Base-by-base conservation (phyloP, 2,113 vertebrate species). In the Oreochromis spilurus region DNA sequence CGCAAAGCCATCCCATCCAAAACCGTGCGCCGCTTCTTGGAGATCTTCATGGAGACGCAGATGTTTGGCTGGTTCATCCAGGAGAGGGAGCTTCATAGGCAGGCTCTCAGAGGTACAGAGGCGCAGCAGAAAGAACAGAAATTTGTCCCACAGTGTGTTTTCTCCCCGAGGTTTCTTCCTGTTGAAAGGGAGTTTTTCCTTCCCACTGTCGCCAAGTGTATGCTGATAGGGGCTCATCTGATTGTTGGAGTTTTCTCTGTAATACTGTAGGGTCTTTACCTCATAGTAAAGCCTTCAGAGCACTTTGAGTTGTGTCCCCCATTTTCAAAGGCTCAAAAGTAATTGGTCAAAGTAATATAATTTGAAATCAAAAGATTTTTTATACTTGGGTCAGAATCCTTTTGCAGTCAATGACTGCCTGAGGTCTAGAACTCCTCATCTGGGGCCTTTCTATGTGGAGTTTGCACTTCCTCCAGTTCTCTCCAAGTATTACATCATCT, bases 11-110 rank as follows among this genome's bases (percentile, higher is more conserved):
- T 98, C 89, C 97, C 96, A 4, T 98, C 97, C 78, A 98, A 97
- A 93, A 97, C 97, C 19, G 90, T 97, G 4, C 97, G 97, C 0
- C 97, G 96, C 40, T 98, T 98, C 94, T 95, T 98, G 90, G 98
- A 98, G 92, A 96, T 98, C 67, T 98, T 98, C 95, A 98, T 98
- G 97, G 97, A 98, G 93, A 98, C 97, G 0, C 98, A 98, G 94
- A 98, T 97, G 93, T 98, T 98, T 0, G 96, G 97, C 26, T 97
- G 96, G 92, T 98, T 98, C 92, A 96, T 98, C 90, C 97, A 98
- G 94, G 98, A 98, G 91, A 95, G 97, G 40, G 97, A 97, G 92
- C 95, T 97, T 79, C 95, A 97, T 38, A 95, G 96, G 40, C 97
- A 97, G 84, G 96, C 96, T 1, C 89, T 96, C 65, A 96, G 93